Evolutionary conservation across 1,140 invertebrate species (phyloP).

Genomic region (Tachypleus tridentatus): DNA sequence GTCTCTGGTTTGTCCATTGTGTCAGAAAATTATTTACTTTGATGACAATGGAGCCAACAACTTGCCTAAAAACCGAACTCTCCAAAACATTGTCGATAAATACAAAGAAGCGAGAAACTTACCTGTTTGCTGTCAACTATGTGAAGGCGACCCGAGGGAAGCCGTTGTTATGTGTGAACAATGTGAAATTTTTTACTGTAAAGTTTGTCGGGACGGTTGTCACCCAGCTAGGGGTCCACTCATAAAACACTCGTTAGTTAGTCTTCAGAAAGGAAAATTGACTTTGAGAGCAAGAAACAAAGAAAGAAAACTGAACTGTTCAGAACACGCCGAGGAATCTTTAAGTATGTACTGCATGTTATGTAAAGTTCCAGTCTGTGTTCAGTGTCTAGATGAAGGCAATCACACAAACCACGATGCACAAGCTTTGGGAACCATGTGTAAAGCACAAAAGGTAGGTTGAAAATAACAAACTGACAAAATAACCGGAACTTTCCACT

Average conservation of each 20-base stretch:
- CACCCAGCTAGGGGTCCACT: slow-evolving; percentile 83
- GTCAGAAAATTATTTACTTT: slow-evolving; percentile 78
- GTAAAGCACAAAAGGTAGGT: slow-evolving; percentile 89
- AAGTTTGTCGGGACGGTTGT: slow-evolving; percentile 75
- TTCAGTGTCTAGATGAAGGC: slow-evolving; percentile 64
- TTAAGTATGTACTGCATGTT: slow-evolving; percentile 78
- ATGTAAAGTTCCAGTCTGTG: slow-evolving; percentile 78
- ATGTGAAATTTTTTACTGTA: slow-evolving; percentile 92
- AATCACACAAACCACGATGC: slow-evolving; percentile 75
- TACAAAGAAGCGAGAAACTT: slow-evolving; percentile 59
- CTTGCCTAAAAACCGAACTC: slow-evolving; percentile 76
- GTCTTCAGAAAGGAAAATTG: slow-evolving; percentile 40
- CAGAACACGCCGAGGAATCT: slow-evolving; percentile 64
- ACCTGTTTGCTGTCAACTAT: slow-evolving; percentile 84
- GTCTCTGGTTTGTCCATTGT: slow-evolving; percentile 66
- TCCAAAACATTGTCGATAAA: slow-evolving; percentile 87
- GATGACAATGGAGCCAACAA: slow-evolving; percentile 88
- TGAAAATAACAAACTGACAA: neutral
- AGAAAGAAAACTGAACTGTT: slow-evolving; percentile 50
- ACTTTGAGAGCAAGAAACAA: slow-evolving; percentile 31
- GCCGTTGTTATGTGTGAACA: slow-evolving; percentile 88
- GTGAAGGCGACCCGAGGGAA: slow-evolving; percentile 64
- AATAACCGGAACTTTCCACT: no score
- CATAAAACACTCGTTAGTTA: slow-evolving; percentile 73
- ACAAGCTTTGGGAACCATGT: slow-evolving; percentile 72